Evolutionary conservation across 1,140 invertebrate genomes (phyloP).

Genomic region (Drosophila nannoptera): DNA sequence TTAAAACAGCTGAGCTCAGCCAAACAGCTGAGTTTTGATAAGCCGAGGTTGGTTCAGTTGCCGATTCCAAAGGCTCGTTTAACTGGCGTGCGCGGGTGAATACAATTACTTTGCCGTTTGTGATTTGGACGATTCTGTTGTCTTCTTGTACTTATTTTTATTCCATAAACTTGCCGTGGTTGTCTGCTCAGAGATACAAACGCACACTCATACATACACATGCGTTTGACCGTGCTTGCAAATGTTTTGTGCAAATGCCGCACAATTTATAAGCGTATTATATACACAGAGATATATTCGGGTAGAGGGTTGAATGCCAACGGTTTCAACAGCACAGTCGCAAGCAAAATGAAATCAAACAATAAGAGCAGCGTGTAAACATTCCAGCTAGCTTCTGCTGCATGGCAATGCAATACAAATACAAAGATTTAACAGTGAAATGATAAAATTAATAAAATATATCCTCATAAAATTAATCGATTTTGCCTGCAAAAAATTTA

Average conservation of each 20-base stretch:
- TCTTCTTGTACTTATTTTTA: background rate
- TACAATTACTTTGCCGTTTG: no score
- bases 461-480: conserved; percentile 10
- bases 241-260: background rate
- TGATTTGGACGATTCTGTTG: no score
- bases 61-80: no score
- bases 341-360: background rate
- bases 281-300: background rate
- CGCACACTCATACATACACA: conserved; percentile 4
- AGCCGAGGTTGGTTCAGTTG: no score
- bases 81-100: no score
- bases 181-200: conserved; percentile 8
- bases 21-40: no score
- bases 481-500: background rate
- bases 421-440: background rate
- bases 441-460: background rate
- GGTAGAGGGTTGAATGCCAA: conserved; percentile 29
- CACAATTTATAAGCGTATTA: background rate
- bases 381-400: background rate
- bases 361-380: background rate
- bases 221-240: background rate
- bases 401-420: no score
- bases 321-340: conserved; percentile 6
- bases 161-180: background rate
- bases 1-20: no score